Base-by-base conservation (phyloP, 2,113 vertebrate species). In the Prinia subflava region DNA sequence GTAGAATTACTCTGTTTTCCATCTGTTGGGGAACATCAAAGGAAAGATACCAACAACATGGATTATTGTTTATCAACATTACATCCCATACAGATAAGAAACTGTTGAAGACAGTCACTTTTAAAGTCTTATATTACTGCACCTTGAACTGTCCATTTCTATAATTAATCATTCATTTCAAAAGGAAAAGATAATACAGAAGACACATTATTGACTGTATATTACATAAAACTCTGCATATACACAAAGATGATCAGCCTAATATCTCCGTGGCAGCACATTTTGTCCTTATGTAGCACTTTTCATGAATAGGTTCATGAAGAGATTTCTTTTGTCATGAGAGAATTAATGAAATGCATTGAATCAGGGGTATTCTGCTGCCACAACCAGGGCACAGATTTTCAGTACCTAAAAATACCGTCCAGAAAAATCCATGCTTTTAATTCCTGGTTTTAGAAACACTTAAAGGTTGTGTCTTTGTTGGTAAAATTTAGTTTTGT, bases 21-120 rank as follows among this genome's bases (percentile, higher is more conserved):
- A 59, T 92, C 86, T 93, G 79, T n/a, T 80, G 76, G 47, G 33
- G 88, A 95, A 95, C 83, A 92, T 94, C 78, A 95, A 95, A 96
- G 56, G 35, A 76, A 93, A 70, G 64, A 88, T 50, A 46, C 15
- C 4, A 89, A 73, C 77, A 83, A 67, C 49, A 49, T 14, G 21
- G 27, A 55, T 74, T 84, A 33, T 39, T 67, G 14, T 42, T 94
- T 90, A 85, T 71, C 82, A 69, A 1, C 87, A 74, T 50, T 80
- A 39, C 12, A 60, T 3, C 4, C 4, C 35, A 67, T 67, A 52
- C 31, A 85, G n/a, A 70, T 42, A 96, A 74, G 47, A 89, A 79
- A 30, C 13, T 75, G 17, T 68, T 82, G 14, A 20, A 86, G 37
- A 27, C 4, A 75, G 35, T 75, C 16, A 39, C 21, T 47, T 75